Percentiles rank a stretch among this genome's conserved stretches.
phyloP scores from a whole-genome alignment of 2,797 vertebrate species.

The Coregonus suidteri region DNA sequence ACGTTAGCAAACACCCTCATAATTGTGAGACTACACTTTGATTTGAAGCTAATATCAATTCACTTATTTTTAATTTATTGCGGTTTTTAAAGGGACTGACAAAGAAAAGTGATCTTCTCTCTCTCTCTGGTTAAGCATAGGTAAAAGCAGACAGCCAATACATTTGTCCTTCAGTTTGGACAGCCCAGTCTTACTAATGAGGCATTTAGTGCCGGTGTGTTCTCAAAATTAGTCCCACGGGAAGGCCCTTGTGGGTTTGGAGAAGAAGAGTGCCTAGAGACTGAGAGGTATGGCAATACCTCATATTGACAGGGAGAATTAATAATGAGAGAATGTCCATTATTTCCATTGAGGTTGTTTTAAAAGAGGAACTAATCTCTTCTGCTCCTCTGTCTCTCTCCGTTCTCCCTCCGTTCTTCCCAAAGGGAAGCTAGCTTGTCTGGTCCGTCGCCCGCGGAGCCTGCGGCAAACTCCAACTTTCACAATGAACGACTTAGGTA shows the following conservation, averaged over 20 bases:
- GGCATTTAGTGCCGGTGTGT: conserved; percentile 64
- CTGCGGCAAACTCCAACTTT: conserved; percentile 34
- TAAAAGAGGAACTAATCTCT: conserved; percentile 62
- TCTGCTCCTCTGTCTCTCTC: neutral
- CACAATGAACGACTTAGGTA: neutral
- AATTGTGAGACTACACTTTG: conserved; percentile 6
- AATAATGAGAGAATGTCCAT: conserved; percentile 58
- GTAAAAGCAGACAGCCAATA: conserved; percentile 59
- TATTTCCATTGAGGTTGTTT: conserved; percentile 48
- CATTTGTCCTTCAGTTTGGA: conserved; percentile 68
- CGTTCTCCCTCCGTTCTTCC: conserved; percentile 28
- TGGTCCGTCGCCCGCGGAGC: conserved; percentile 18
- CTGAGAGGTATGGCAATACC: conserved; percentile 57
- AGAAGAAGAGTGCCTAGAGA: conserved; percentile 58
- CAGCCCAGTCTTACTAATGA: conserved; percentile 68
- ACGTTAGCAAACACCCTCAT: conserved; percentile 21
- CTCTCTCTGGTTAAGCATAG: conserved; percentile 40
- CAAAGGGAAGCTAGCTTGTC: conserved; percentile 15
- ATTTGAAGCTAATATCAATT: conserved; percentile 20
- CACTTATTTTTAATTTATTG: neutral
- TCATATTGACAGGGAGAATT: conserved; percentile 72
- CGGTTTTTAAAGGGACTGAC: conserved; percentile 5
- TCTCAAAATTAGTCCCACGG: conserved; percentile 61
- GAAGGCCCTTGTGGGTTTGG: conserved; percentile 58
- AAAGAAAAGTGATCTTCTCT: neutral